A percentile compares a stretch with the other conserved stretches of the same genome.
These are phyloP conservation scores for Tautogolabrus adspersus DNA, from an alignment of 2,113 vertebrate species.

Conservation along the genomic window DNA sequence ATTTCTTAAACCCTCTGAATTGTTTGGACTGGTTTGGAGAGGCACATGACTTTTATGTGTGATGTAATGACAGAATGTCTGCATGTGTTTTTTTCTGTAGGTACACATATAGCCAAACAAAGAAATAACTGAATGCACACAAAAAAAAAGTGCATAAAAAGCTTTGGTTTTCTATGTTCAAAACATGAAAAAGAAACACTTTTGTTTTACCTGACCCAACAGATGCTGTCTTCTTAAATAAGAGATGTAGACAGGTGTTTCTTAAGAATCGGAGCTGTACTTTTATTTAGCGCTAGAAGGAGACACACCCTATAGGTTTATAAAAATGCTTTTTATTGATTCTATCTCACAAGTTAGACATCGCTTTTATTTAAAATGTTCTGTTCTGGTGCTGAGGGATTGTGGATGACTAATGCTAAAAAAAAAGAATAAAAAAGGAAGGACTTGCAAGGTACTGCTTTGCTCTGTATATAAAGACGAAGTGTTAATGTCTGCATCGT, in stretches of 20 bases:
- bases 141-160: too few relatives aligned
- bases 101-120: too few relatives aligned
- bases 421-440: too few relatives aligned
- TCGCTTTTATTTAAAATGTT: background rate
- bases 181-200: background rate
- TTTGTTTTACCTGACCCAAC: background rate
- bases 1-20: too few relatives aligned
- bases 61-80: too few relatives aligned
- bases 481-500: background rate
- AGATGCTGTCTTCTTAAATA: conserved; percentile 9
- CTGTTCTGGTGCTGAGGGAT: background rate
- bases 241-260: conserved; percentile 1
- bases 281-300: conserved; percentile 5
- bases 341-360: background rate
- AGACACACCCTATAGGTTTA: background rate
- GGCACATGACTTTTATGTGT: too few relatives aligned
- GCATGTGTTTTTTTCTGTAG: too few relatives aligned
- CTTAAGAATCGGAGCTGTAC: background rate
- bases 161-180: background rate
- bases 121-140: too few relatives aligned
- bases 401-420: background rate
- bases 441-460: background rate
- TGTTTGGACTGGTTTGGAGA: too few relatives aligned
- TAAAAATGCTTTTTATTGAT: background rate
- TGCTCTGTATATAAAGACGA: background rate